phyloP scores from a whole-genome alignment of 1,140 invertebrate species.

The Ceratitis capitata region DNA sequence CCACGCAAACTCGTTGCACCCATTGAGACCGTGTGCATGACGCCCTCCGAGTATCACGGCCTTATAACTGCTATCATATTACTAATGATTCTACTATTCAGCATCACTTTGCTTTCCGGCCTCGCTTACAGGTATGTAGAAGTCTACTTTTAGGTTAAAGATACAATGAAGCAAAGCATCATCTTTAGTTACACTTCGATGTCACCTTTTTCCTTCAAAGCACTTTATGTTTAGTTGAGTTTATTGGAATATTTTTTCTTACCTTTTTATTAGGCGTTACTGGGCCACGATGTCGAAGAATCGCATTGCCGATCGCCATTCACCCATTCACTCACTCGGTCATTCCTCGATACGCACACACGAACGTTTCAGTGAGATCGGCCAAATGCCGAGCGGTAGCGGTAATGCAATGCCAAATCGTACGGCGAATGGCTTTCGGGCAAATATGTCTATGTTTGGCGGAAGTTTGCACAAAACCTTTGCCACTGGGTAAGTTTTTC shows the following conservation, averaged over 20 bases:
- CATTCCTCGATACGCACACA: conserved; percentile 63
- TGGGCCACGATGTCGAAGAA: conserved; percentile 78
- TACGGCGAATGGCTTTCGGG: conserved; percentile 57
- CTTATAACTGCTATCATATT: conserved; percentile 77
- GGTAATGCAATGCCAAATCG: conserved; percentile 59
- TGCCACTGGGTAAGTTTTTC: conserved; percentile 68
- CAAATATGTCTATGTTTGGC: conserved; percentile 69
- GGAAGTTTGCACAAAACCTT: conserved; percentile 71
- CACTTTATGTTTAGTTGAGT: neutral
- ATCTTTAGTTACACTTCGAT: neutral
- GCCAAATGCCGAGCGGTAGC: conserved; percentile 52
- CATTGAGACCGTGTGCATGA: conserved; percentile 76
- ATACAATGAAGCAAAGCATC: neutral
- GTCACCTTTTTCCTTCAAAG: neutral
- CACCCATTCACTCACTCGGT: conserved; percentile 61
- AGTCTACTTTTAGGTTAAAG: neutral
- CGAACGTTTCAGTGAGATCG: conserved; percentile 62
- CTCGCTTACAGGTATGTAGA: conserved; percentile 73
- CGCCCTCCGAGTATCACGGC: conserved; percentile 79
- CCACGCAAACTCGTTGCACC: conserved; percentile 69
- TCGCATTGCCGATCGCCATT: conserved; percentile 68
- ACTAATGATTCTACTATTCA: conserved; percentile 74
- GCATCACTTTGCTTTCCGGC: conserved; percentile 72
- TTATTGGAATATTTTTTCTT: neutral
- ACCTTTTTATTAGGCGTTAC: conserved; percentile 68